Evolutionary conservation across 2,888 invertebrate genomes (phyloP).

Genomic region (Rhingia campestris): DNA sequence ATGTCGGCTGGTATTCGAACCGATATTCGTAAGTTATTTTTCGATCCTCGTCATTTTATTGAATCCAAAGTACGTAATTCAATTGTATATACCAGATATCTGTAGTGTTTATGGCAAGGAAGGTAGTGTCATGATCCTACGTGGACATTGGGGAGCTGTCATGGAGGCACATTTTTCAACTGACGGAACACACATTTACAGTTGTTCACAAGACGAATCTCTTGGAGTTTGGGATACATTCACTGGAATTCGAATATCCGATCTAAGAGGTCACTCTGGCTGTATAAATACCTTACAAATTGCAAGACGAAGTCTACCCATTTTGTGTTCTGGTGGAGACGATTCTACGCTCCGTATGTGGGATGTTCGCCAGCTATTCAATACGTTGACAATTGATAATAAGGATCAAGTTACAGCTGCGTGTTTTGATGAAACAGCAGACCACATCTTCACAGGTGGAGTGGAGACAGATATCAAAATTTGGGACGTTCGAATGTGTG

Average conservation of each 20-base stretch:
- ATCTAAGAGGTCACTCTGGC: constrained; percentile 91
- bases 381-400: constrained; percentile 88
- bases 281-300: constrained; percentile 90
- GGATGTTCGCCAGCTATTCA: constrained; percentile 95
- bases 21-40: constrained; percentile 90
- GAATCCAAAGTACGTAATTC: neutral
- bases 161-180: constrained; percentile 95
- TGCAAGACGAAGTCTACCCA: constrained; percentile 91
- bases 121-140: constrained; percentile 96
- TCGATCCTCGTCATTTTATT: neutral
- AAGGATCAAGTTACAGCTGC: constrained; percentile 92
- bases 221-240: constrained; percentile 97
- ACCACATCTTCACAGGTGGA: constrained; percentile 97
- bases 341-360: constrained; percentile 95
- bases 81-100: constrained; percentile 85
- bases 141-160: constrained; percentile 96
- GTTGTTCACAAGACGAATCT: constrained; percentile 96
- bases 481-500: constrained; percentile 97
- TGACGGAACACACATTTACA: constrained; percentile 91
- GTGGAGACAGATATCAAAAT: constrained; percentile 98
- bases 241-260: constrained; percentile 93
- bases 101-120: constrained; percentile 99
- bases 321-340: constrained; percentile 96
- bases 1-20: constrained; percentile 97
- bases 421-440: constrained; percentile 96